A percentile compares a stretch with the other conserved stretches of the same genome.
These are phyloP conservation scores for Lethrus apterus DNA, from an alignment of 1,140 invertebrate genomes.

Conservation along the genomic window DNA sequence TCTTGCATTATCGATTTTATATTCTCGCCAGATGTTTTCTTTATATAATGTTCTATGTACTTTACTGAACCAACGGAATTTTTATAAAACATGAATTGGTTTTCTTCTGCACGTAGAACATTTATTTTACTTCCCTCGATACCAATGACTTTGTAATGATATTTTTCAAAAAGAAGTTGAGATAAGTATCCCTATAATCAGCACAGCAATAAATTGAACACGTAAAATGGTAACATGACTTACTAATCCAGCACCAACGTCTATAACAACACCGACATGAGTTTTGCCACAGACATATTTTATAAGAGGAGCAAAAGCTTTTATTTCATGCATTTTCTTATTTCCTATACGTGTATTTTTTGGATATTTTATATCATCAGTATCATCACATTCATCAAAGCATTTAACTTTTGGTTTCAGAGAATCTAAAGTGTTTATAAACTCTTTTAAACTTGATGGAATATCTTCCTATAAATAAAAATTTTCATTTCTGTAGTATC, in stretches of 20 bases:
- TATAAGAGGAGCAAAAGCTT: slow-evolving; percentile 51
- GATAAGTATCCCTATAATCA: slow-evolving; percentile 64
- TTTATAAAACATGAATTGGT: slow-evolving; percentile 51
- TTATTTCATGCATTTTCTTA: slow-evolving; percentile 67
- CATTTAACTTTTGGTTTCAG: slow-evolving; percentile 20
- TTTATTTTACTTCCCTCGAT: slow-evolving; percentile 59
- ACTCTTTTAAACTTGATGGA: slow-evolving; percentile 41
- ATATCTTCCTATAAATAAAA: slow-evolving; percentile 37
- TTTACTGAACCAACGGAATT: slow-evolving; percentile 47
- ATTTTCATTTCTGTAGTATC: slow-evolving; percentile 9
- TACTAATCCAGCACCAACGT: slow-evolving; percentile 75
- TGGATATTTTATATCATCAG: slow-evolving; percentile 32
- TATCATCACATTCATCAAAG: background rate
- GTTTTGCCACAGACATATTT: slow-evolving; percentile 45
- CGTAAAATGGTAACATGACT: slow-evolving; percentile 28
- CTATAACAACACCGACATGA: slow-evolving; percentile 55
- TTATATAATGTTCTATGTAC: slow-evolving; percentile 54
- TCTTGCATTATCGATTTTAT: slow-evolving; percentile 11
- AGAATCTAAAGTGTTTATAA: slow-evolving; percentile 34
- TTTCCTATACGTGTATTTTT: slow-evolving; percentile 39
- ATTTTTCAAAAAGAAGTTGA: slow-evolving; percentile 56
- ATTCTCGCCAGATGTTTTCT: slow-evolving; percentile 39
- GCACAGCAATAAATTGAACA: slow-evolving; percentile 2
- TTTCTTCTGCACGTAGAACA: slow-evolving; percentile 54
- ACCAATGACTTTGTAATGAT: slow-evolving; percentile 60